Percentiles rank a stretch among this genome's conserved stretches.
Conservation (phyloP, 2,113 vertebrate genomes). For the Motacilla alba region DNA sequence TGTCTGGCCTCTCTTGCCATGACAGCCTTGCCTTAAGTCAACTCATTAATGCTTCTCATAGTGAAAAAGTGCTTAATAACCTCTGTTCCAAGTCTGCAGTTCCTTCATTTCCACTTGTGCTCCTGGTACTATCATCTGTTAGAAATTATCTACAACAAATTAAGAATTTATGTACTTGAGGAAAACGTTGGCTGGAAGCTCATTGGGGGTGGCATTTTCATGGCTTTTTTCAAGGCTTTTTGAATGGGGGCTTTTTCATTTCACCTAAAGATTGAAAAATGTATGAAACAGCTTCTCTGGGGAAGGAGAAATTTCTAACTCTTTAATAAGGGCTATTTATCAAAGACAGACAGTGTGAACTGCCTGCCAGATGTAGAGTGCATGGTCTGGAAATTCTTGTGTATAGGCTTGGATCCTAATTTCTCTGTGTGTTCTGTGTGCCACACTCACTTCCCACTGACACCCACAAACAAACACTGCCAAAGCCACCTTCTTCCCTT, state of each 20-base stretch:
- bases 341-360: constrained; percentile 19
- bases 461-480: rapidly evolving
- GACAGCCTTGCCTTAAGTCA: not conserved
- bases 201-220: not conserved
- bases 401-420: not conserved
- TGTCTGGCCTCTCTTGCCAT: not conserved
- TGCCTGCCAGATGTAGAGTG: not conserved
- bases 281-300: constrained; percentile 21
- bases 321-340: constrained; percentile 59
- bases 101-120: constrained; percentile 34
- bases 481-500: not conserved
- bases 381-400: not conserved
- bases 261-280: constrained; percentile 35
- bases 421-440: not conserved
- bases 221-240: not conserved
- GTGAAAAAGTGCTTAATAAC: not conserved
- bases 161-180: constrained; percentile 43
- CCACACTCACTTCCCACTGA: not conserved
- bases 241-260: constrained; percentile 17
- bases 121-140: constrained; percentile 25
- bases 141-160: constrained; percentile 45
- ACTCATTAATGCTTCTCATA: not conserved
- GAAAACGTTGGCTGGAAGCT: not conserved
- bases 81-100: not conserved
- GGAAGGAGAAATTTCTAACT: constrained; percentile 28